Evolutionary conservation across 2,113 vertebrate species (phyloP), one percentile per base, ranked within the genome.

Genomic region (Pao palembangensis): DNA sequence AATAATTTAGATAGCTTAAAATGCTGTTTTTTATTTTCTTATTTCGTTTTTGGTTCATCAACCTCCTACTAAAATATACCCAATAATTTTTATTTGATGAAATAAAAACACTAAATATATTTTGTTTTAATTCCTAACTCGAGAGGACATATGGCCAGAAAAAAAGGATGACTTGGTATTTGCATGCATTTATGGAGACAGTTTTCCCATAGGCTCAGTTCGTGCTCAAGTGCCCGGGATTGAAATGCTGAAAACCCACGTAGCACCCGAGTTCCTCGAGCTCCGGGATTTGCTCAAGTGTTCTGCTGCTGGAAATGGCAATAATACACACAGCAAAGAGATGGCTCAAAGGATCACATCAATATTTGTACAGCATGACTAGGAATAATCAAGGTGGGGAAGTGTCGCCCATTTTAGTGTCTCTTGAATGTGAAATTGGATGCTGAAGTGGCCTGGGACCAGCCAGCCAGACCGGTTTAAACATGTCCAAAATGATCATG

Each of bases 291-390:
- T 94, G 89, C 47, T 91, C 60, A 61, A 91, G 93, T 91, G 83
- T 90, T 91, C 90, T 84, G 85, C 88, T 86, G 91, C 81, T 87
- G 91, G 88, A 89, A 92, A 93, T 89, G 91, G 92, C 88, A 89
- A 88, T 91, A 90, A 88, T 90, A 92, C 90, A 92, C 92, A 91
- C 90, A 89, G 93, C 91, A 89, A 84, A 90, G 88, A 92, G 89
- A 88, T 69, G 90, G 89, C 93, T 94, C 93, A 90, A 93, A 91
- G 95, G 94, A 96, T 98, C 96, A 96, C 93, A 88, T 93, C 93
- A 94, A 96, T 98, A 97, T 98, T 98, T 98, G 96, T 90, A 91
- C 94, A 96, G 91, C 95, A 95, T 99, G 97, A 93, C 94, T 93
- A 91, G 90, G 94, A 98, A 99, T 98, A 98, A 94, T 95, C 91